Evolutionary conservation across 2,113 vertebrate genomes (phyloP).

Genomic region (Rhodinocichla rosea): DNA sequence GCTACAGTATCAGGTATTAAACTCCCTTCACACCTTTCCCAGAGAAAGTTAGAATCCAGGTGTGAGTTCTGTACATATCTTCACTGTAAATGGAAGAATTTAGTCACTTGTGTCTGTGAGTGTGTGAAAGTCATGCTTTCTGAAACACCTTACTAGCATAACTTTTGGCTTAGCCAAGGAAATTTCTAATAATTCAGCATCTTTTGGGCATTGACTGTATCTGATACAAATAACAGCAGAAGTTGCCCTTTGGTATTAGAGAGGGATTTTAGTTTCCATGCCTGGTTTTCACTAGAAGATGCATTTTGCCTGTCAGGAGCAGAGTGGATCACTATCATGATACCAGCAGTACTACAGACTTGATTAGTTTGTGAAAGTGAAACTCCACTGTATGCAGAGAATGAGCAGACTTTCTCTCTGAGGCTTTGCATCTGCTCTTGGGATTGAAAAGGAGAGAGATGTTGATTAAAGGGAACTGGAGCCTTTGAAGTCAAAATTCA

Average conservation of each 20-base stretch:
- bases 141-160: background rate
- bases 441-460: background rate
- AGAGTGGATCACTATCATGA: background rate
- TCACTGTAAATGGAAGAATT: background rate
- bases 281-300: background rate
- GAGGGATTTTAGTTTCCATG: background rate
- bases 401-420: background rate
- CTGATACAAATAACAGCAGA: background rate
- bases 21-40: background rate
- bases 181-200: background rate
- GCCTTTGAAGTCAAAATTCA: background rate
- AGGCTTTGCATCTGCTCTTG: background rate
- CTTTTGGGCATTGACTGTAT: background rate
- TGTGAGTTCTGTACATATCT: background rate
- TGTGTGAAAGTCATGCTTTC: background rate
- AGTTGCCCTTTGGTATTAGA: background rate
- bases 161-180: background rate
- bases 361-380: background rate
- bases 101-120: background rate
- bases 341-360: background rate
- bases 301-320: background rate
- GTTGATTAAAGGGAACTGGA: background rate
- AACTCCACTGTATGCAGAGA: background rate
- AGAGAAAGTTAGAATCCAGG: background rate
- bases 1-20: conserved; percentile 85